Base-by-base conservation (phyloP, 2,888 invertebrate genomes). In the Blastobasis adustella region DNA sequence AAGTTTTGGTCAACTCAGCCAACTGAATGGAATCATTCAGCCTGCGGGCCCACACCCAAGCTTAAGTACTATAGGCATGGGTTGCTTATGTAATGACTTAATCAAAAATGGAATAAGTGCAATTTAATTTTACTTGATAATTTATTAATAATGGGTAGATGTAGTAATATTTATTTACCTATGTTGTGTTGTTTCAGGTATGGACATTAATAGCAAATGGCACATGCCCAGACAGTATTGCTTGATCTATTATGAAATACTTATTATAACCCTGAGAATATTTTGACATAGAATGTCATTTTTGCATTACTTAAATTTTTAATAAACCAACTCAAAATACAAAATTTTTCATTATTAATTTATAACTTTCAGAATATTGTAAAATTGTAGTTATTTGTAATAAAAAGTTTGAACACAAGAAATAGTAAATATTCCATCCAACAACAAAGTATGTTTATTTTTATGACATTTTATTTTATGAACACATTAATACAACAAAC, bases 341-440 rank as follows among this genome's bases (percentile, higher is more conserved):
- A 63, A 73, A 69, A 77, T 71, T 73, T 64, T 72, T 81, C 65
- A 70, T 81, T 81, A 76, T 82, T 82, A 74, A 76, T 78, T 76
- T 69, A 61, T 51, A 58, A 66, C 50, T 61, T 65, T 69, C 64
- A 72, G 64, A 69, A 60, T 67, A 61, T 65, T 72, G 61, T 63
- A 57, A 23, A 23, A 66, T 58, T 62, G 54, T 57, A 61, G 55
- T 61, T 62, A 61, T 62, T 66, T 75, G 69, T 76, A 73, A 68
- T 66, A 64, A 65, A 65, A 67, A 61, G 66, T 59, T 63, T 61
- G 57, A 65, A 69, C 66, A 62, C 57, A 54, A 79, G 79, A 81
- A 77, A 77, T 67, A 76, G 80, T 73, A 77, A 77, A 77, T 58
- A 58, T 63, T 65, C 23, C 23, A 23, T 23, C 23, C 23, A 23